These are phyloP conservation scores for Pterophyllum scalare DNA, from an alignment of 2,113 vertebrate genomes.

Conservation along the genomic window DNA sequence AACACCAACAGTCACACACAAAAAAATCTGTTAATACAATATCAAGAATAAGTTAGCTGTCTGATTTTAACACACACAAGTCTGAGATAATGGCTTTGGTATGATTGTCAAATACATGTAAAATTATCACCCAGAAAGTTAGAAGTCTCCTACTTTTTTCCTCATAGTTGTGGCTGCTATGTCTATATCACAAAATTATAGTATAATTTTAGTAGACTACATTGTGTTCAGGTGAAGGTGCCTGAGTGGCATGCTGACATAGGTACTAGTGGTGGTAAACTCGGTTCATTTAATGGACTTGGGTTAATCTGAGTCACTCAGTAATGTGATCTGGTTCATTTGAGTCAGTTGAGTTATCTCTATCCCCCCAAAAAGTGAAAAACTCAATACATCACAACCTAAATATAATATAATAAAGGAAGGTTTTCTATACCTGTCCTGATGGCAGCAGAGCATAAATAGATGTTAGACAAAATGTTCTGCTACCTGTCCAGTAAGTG, in stretches of 20 bases:
- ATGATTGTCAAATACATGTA: not conserved
- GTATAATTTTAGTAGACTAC: not conserved
- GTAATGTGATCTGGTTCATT: no score
- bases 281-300: no score
- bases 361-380: no score
- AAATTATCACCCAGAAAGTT: not conserved
- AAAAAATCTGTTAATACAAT: not conserved
- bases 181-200: not conserved
- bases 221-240: not conserved
- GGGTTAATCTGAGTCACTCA: no score
- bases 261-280: no score
- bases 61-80: not conserved
- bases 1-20: not conserved
- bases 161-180: not conserved
- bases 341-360: no score
- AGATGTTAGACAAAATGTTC: no score
- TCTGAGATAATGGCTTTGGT: not conserved
- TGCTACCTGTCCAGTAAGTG: no score
- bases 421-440: no score
- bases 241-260: not conserved
- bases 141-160: accelerated
- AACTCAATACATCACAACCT: not conserved
- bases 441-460: no score
- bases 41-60: not conserved
- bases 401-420: not conserved